Conservation (phyloP, 2,888 invertebrate genomes). For the Agrotis puta region DNA sequence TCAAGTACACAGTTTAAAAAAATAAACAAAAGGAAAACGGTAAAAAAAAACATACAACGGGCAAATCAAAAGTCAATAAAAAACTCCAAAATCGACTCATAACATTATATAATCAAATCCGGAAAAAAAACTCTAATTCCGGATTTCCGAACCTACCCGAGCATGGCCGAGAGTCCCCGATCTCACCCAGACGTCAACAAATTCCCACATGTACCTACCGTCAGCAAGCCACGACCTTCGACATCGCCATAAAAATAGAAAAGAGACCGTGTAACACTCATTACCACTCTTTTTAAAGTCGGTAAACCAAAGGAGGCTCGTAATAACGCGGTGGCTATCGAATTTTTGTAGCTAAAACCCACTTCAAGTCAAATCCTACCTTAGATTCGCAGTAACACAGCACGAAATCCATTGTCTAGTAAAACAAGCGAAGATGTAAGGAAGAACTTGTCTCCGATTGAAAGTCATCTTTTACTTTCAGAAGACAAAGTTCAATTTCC, state of each 20-base stretch:
- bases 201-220: not conserved
- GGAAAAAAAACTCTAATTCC: not conserved
- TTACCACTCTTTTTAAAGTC: constrained; percentile 52
- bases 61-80: too few relatives aligned
- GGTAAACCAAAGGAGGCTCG: constrained; percentile 56
- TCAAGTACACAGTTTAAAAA: too few relatives aligned
- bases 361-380: constrained; percentile 13
- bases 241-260: constrained; percentile 45
- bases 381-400: rapidly evolving
- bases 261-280: constrained; percentile 42
- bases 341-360: constrained; percentile 33
- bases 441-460: constrained; percentile 1
- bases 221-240: constrained; percentile 31
- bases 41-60: too few relatives aligned
- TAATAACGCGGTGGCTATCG: constrained; percentile 55
- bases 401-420: not conserved
- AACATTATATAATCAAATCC: not conserved
- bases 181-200: constrained; percentile 1
- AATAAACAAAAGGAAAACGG: too few relatives aligned
- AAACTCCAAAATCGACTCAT: too few relatives aligned
- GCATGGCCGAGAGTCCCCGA: not conserved
- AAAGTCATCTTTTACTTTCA: not conserved
- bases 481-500: not conserved
- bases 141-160: constrained; percentile 1
- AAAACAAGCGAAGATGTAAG: rapidly evolving